These are phyloP conservation scores for Acrobeloides nanus DNA, from an alignment of 2,888 invertebrate genomes.

Conservation along the genomic window DNA sequence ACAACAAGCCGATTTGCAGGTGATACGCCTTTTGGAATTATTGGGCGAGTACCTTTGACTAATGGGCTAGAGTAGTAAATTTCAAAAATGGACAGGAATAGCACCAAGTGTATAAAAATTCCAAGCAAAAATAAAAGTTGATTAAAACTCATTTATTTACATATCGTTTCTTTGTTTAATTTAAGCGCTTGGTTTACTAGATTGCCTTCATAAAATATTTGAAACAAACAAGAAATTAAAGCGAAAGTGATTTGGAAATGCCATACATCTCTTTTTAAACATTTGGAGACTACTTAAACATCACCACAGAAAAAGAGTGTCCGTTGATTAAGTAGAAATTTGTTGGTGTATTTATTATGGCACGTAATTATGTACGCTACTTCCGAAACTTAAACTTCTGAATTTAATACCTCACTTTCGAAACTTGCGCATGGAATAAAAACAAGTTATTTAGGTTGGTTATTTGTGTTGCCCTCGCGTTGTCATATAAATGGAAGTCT, in stretches of 20 bases:
- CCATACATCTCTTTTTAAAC: not conserved
- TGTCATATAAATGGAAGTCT: no score
- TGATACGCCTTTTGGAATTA: slow-evolving; percentile 48
- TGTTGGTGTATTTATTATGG: no score
- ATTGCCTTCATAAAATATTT: not conserved
- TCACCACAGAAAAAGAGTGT: no score
- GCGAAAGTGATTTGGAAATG: not conserved
- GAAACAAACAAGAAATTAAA: not conserved
- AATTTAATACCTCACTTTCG: no score
- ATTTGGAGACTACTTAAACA: no score
- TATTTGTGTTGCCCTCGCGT: no score
- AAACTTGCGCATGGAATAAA: no score
- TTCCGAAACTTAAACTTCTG: no score
- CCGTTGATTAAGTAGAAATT: no score
- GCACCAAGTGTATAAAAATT: slow-evolving; percentile 54
- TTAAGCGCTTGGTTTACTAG: not conserved
- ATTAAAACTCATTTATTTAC: not conserved
- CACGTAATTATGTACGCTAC: no score
- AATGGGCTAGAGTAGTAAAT: slow-evolving; percentile 86
- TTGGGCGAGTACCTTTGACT: slow-evolving; percentile 64
- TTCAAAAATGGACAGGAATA: slow-evolving; percentile 78
- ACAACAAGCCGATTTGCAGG: slow-evolving; percentile 73
- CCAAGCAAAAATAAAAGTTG: slow-evolving; percentile 26
- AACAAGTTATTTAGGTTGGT: no score
- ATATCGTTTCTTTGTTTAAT: not conserved